Percentiles rank a stretch among this genome's conserved stretches.
phyloP scores from a whole-genome alignment of 1,140 invertebrate genomes.

The Bombus haemorrhoidalis region DNA sequence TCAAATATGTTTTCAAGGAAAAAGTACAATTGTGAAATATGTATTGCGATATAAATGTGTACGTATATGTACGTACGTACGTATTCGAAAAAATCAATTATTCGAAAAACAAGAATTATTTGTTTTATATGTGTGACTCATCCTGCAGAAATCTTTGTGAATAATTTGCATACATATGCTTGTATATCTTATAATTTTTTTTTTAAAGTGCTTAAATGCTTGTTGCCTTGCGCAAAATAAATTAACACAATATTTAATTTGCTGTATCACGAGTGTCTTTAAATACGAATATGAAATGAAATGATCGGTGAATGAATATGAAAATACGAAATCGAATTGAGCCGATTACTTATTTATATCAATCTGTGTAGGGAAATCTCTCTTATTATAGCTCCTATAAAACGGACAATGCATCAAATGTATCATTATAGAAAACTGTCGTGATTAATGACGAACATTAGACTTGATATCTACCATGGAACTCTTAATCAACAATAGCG shows the following conservation, averaged over 20 bases:
- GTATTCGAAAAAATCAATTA: neutral
- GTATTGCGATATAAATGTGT: too few relatives aligned
- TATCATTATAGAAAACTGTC: neutral
- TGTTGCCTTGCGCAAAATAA: neutral
- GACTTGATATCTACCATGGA: neutral
- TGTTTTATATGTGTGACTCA: neutral
- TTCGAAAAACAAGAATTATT: neutral
- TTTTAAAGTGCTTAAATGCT: neutral
- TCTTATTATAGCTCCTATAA: neutral
- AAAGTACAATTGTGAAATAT: too few relatives aligned
- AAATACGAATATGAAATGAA: neutral
- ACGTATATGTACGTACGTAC: too few relatives aligned
- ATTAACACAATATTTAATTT: neutral
- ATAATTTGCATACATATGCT: neutral
- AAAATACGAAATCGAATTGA: too few relatives aligned
- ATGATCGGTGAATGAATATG: too few relatives aligned
- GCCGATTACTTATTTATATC: neutral
- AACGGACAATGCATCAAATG: neutral
- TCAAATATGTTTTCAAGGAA: too few relatives aligned
- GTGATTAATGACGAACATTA: neutral
- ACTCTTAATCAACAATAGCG: too few relatives aligned
- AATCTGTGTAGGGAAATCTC: neutral
- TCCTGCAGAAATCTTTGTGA: too few relatives aligned
- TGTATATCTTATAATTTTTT: neutral
- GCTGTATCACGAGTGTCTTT: neutral